Evolutionary conservation across 2,113 vertebrate species (phyloP).

Genomic region (Petrocephalus microphthalmus): DNA sequence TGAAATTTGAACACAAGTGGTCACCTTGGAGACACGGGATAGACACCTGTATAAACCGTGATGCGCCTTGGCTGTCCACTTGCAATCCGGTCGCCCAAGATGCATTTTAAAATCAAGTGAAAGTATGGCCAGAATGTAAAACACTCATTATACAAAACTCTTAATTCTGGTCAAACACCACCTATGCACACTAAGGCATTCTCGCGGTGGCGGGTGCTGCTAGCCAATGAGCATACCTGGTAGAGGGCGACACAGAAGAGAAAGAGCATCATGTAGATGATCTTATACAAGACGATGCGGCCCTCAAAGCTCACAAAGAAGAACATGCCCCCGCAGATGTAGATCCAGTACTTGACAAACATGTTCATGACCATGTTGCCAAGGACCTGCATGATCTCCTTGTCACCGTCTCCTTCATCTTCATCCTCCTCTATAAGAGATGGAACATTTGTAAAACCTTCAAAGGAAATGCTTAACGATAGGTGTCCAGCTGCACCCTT

Average conservation of each 20-base stretch:
- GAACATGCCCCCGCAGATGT: slow-evolving; percentile 96
- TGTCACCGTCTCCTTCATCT: slow-evolving; percentile 62
- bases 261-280: slow-evolving; percentile 98
- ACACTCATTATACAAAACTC: not conserved
- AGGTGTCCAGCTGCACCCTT: not conserved
- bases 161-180: not conserved
- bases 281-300: slow-evolving; percentile 94
- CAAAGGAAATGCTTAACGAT: not conserved
- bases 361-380: slow-evolving; percentile 86
- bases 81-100: not conserved
- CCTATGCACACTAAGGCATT: not conserved
- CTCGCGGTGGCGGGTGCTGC: not conserved
- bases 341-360: slow-evolving; percentile 98
- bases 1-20: not conserved
- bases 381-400: slow-evolving; percentile 86
- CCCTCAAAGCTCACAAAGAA: slow-evolving; percentile 98
- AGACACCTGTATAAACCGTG: not conserved
- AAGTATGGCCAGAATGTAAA: not conserved
- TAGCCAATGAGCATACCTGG: slow-evolving; percentile 66
- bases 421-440: slow-evolving; percentile 55
- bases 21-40: not conserved
- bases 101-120: not conserved
- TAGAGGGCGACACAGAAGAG: slow-evolving; percentile 94
- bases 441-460: slow-evolving; percentile 3
- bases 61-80: not conserved